Conservation (phyloP, 2,797 vertebrate genomes). For the Chromobotia macracanthus region DNA sequence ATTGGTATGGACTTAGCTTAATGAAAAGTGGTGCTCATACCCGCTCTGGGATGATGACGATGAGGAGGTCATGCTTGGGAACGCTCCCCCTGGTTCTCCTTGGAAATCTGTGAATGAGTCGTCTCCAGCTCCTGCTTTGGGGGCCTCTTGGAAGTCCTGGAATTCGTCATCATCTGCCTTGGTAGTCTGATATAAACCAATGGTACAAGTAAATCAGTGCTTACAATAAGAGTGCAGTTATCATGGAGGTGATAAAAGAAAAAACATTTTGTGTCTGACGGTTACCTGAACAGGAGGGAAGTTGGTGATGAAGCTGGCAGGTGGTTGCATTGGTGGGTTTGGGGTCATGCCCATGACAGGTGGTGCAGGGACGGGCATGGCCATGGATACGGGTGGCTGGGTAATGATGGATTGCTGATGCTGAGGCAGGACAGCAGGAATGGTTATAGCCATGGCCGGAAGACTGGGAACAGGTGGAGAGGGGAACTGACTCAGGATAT, state of each 20-base stretch:
- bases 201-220: neutral
- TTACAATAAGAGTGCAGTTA: neutral
- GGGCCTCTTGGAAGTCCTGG: constrained; percentile 98
- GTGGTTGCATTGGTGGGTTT: constrained; percentile 67
- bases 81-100: constrained; percentile 77
- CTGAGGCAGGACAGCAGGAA: constrained; percentile 75
- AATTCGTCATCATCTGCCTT: constrained; percentile 96
- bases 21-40: constrained; percentile 69
- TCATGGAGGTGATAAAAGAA: neutral
- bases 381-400: constrained; percentile 76
- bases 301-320: constrained; percentile 71
- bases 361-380: constrained; percentile 77
- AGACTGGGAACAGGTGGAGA: constrained; percentile 91
- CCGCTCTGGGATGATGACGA: constrained; percentile 81
- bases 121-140: constrained; percentile 86
- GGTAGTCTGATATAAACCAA: constrained; percentile 70
- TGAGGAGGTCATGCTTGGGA: constrained; percentile 69
- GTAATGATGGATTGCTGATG: constrained; percentile 83
- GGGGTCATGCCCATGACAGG: constrained; percentile 78
- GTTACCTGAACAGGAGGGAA: constrained; percentile 69
- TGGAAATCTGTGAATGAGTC: constrained; percentile 92
- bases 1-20: neutral
- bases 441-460: constrained; percentile 83
- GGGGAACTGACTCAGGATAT: constrained; percentile 91
- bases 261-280: neutral